Percentiles rank a stretch among this genome's conserved stretches.
phyloP scores from a whole-genome alignment of 2,888 invertebrate genomes.

The Octonoba sinensis region DNA sequence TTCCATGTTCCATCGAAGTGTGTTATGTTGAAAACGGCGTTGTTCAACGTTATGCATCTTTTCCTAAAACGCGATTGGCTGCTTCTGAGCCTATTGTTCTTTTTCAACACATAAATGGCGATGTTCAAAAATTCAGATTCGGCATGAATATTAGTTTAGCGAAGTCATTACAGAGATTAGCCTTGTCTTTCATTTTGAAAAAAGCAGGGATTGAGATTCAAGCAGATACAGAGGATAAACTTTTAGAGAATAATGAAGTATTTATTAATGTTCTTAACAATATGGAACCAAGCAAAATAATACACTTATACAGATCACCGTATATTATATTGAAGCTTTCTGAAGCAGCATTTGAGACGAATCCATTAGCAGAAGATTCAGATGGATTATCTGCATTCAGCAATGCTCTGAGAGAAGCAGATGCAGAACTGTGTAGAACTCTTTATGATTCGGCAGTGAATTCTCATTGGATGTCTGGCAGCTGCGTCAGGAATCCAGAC shows the following conservation, averaged over 20 bases:
- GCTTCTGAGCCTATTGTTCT: not conserved
- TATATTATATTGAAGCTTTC: constrained; percentile 1
- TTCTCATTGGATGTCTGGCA: not conserved
- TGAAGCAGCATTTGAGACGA: constrained; percentile 14
- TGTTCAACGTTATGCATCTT: not conserved
- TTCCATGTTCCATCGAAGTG: not conserved
- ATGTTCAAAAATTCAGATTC: not conserved
- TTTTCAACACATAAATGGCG: not conserved
- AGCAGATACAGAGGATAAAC: not conserved
- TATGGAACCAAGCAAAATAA: not conserved
- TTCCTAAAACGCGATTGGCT: not conserved
- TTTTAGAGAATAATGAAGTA: not conserved
- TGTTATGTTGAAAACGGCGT: not conserved
- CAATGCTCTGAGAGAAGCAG: not conserved
- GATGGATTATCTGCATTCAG: constrained; percentile 1
- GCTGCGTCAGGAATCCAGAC: not conserved
- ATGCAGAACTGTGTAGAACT: not conserved
- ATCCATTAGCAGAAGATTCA: not conserved
- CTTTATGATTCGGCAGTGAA: constrained; percentile 1
- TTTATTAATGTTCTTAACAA: not conserved
- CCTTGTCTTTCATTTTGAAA: constrained; percentile 2
- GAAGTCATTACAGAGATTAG: not conserved
- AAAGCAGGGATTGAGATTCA: not conserved
- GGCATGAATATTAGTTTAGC: not conserved
- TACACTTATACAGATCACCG: not conserved